Conservation (phyloP, 2,797 vertebrate species). For the Myioborus melanocephalus region DNA sequence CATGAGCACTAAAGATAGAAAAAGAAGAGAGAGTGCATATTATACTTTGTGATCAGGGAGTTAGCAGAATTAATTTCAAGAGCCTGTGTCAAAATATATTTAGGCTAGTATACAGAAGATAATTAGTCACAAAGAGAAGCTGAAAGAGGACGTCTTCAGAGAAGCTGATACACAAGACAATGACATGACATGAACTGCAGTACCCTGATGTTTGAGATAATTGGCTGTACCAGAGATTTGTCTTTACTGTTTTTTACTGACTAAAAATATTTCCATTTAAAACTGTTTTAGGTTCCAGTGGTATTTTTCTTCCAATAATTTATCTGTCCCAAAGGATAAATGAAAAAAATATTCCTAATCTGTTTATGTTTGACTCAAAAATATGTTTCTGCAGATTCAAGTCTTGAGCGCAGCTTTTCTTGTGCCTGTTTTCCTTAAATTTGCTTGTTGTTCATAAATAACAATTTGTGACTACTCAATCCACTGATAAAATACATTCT, state of each 20-base stretch:
- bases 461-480: not conserved
- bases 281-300: not conserved
- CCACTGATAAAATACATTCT: not conserved
- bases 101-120: not conserved
- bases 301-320: not conserved
- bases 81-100: not conserved
- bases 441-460: not conserved
- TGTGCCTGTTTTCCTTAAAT: not conserved
- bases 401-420: not conserved
- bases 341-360: not conserved
- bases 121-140: not conserved
- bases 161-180: not conserved
- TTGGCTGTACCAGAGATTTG: not conserved
- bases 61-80: not conserved
- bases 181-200: not conserved
- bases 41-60: not conserved
- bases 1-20: not conserved
- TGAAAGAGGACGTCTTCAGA: not conserved
- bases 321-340: not conserved
- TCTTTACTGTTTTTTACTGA: not conserved
- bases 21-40: not conserved
- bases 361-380: not conserved
- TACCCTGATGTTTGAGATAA: not conserved
- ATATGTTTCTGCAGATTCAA: not conserved
- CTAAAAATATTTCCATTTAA: not conserved